phyloP scores from a whole-genome alignment of 2,113 vertebrate species.

The Turdus rufiventris region DNA sequence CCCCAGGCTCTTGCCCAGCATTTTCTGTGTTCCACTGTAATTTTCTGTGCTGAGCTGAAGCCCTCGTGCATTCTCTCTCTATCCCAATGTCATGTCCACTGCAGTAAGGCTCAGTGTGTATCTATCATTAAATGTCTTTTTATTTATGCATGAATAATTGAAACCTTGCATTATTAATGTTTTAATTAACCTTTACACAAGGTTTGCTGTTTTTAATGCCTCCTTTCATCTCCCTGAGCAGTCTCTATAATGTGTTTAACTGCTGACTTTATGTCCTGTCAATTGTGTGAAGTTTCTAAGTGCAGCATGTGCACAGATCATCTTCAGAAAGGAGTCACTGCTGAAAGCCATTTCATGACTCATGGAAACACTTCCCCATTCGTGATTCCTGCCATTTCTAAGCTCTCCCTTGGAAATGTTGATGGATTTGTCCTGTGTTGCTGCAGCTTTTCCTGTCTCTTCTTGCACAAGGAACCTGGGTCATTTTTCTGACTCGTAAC shows the following conservation, averaged over 20 bases:
- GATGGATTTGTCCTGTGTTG: background rate
- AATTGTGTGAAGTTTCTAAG: background rate
- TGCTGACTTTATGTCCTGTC: background rate
- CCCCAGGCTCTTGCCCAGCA: background rate
- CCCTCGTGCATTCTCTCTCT: background rate
- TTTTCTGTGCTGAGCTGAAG: background rate
- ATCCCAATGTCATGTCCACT: background rate
- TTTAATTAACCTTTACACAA: constrained; percentile 21
- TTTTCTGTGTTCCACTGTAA: background rate
- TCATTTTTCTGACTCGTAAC: background rate
- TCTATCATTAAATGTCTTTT: background rate
- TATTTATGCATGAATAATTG: constrained; percentile 8
- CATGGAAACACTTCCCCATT: background rate
- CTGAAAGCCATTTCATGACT: background rate
- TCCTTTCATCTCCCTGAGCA: background rate
- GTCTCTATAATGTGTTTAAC: background rate
- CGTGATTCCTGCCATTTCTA: background rate
- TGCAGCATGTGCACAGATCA: too few species aligned
- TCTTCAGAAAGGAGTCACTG: background rate
- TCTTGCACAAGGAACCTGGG: rapidly evolving
- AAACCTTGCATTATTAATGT: constrained; percentile 45
- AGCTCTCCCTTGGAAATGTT: background rate
- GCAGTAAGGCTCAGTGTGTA: background rate
- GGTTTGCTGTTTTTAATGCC: background rate
- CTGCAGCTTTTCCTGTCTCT: background rate